A percentile compares a stretch with the other conserved stretches of the same genome.
phyloP scores from a whole-genome alignment of 2,797 vertebrate genomes.

The Pangasius macronema region DNA sequence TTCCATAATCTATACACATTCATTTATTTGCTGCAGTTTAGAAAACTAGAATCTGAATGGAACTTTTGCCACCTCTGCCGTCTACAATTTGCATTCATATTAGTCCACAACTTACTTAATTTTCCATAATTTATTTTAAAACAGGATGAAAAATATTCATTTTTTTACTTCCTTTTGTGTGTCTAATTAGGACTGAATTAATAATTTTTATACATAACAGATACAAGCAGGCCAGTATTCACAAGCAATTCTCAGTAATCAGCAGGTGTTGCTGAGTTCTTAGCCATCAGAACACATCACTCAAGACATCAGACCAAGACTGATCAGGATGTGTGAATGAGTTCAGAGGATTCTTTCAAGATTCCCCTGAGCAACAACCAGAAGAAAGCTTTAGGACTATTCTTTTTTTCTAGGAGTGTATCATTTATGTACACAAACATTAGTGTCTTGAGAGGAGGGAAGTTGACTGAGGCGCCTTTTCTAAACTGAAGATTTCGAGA shows the following conservation, averaged over 20 bases:
- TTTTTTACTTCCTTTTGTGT: neutral
- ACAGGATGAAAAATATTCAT: neutral
- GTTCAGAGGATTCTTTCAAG: neutral
- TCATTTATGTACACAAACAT: neutral
- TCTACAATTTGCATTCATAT: neutral
- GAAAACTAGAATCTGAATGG: neutral
- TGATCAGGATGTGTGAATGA: neutral
- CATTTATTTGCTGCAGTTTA: constrained; percentile 20
- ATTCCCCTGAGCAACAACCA: neutral
- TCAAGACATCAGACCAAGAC: neutral
- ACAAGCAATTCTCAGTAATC: neutral
- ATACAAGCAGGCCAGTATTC: neutral
- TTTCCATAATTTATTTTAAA: neutral
- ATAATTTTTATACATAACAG: neutral
- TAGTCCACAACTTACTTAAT: neutral
- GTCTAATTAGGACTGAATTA: neutral
- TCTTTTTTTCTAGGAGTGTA: neutral
- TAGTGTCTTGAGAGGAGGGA: neutral
- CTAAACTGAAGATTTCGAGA: neutral
- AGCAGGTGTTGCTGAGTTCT: neutral
- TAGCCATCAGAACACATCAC: neutral
- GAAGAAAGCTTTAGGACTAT: neutral
- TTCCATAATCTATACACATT: neutral
- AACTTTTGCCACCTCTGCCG: neutral
- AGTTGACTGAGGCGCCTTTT: neutral